These are phyloP conservation scores for Carcharodon carcharias DNA, from an alignment of 2,797 vertebrate species.

Conservation along the genomic window DNA sequence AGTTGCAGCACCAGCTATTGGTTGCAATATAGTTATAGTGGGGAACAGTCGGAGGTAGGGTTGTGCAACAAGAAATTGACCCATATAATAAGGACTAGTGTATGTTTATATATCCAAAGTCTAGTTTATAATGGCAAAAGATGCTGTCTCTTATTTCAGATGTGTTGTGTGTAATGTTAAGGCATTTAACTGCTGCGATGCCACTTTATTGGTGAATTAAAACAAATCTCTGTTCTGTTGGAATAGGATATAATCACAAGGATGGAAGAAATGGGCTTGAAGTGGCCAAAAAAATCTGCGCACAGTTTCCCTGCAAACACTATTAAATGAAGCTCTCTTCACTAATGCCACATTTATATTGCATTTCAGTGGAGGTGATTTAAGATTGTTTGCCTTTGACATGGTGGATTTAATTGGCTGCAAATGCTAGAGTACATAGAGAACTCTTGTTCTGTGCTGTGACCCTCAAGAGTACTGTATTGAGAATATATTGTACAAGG, in stretches of 20 bases:
- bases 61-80: background rate
- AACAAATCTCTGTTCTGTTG: constrained; percentile 20
- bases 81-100: background rate
- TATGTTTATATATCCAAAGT: background rate
- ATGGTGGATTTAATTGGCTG: background rate
- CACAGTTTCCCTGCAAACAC: background rate
- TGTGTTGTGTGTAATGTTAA: background rate
- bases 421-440: background rate
- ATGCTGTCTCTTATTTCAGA: background rate
- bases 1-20: background rate
- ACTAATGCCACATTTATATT: background rate
- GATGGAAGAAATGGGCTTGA: background rate
- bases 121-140: background rate
- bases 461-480: background rate
- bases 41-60: background rate
- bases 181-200: background rate
- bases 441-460: background rate
- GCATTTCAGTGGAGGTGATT: background rate
- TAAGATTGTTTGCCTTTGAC: background rate
- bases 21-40: background rate
- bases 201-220: background rate
- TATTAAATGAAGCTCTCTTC: constrained; percentile 12
- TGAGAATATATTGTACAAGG: background rate
- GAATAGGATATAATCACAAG: constrained; percentile 32
- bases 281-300: constrained; percentile 23